Base-by-base conservation (phyloP, 2,888 invertebrate species). In the Calameuta pallipes region DNA sequence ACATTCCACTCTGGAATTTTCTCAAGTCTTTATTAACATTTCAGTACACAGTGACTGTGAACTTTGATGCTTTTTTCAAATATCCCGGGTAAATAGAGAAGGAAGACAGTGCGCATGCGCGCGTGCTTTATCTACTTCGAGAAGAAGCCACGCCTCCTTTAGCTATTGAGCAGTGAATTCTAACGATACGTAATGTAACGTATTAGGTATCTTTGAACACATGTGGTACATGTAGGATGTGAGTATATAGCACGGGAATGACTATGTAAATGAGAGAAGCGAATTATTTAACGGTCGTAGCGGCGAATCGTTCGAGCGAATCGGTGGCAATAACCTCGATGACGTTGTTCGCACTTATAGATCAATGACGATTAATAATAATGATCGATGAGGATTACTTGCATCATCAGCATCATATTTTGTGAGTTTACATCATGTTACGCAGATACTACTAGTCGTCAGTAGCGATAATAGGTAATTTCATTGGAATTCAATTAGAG, bases 231-330 rank as follows among this genome's bases (percentile, higher is more conserved):
- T 23, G 15, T 56, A 23, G 56, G 56, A 23, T 23, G 9, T 56
- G 56, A 56, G 56, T 74, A 77, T 75, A 75, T 36, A 75, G 74
- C 69, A 70, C 68, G 37, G 75, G 30, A 34, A 69, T 76, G 69
- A 74, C 34, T 77, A 77, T 77, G 77, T 74, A 77, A 77, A 77
- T 77, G 75, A 74, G 69, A 69, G 36, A 69, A 74, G 69, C 69
- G 77, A 69, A 77, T 74, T 77, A 56, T 77, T 77, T 77, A 77
- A 77, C 77, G 77, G 77, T 77, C 69, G 75, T 77, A 35, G 37
- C 41, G 33, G 68, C 69, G 36, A 69, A 69, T 77, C 75, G 33
- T 69, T 69, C 36, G 74, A 68, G 56, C 69, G n/a, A 15, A 77
- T 77, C 75, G 75, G 75, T 77, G 75, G 75, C 75, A 77, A 77